Conservation (phyloP, 2,113 vertebrate species). For the Pseudopodoces humilis region DNA sequence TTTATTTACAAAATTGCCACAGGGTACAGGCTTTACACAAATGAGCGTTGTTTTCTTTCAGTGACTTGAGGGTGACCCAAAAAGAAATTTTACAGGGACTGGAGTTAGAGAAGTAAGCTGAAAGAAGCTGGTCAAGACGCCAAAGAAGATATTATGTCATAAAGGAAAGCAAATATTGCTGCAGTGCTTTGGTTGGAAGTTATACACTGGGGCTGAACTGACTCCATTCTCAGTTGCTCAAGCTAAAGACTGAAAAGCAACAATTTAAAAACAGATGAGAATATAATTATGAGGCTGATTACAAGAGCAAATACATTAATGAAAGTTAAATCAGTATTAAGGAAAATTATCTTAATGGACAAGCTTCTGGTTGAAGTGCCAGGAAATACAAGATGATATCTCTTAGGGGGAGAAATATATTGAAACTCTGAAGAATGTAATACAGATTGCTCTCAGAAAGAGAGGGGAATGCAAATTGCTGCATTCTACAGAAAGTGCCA, state of each 20-base stretch:
- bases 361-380: slow-evolving; percentile 17
- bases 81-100: not conserved
- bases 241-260: slow-evolving; percentile 12
- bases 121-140: not conserved
- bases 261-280: slow-evolving; percentile 4
- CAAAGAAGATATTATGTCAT: not conserved
- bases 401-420: not conserved
- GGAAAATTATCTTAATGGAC: slow-evolving; percentile 5
- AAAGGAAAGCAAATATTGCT: not conserved
- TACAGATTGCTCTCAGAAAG: slow-evolving; percentile 13
- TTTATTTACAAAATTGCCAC: not conserved
- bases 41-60: not conserved
- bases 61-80: not conserved
- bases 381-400: not conserved
- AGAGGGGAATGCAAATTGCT: slow-evolving; percentile 2
- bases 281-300: slow-evolving; percentile 15
- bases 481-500: slow-evolving; percentile 11
- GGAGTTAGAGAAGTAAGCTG: not conserved
- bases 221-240: not conserved
- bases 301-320: not conserved
- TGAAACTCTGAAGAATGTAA: not conserved
- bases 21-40: not conserved
- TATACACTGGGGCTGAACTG: not conserved
- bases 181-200: not conserved
- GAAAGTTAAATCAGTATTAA: slow-evolving; percentile 10